phyloP scores from a whole-genome alignment of 2,888 invertebrate species.

The Chaetogeoica ovagalla region DNA sequence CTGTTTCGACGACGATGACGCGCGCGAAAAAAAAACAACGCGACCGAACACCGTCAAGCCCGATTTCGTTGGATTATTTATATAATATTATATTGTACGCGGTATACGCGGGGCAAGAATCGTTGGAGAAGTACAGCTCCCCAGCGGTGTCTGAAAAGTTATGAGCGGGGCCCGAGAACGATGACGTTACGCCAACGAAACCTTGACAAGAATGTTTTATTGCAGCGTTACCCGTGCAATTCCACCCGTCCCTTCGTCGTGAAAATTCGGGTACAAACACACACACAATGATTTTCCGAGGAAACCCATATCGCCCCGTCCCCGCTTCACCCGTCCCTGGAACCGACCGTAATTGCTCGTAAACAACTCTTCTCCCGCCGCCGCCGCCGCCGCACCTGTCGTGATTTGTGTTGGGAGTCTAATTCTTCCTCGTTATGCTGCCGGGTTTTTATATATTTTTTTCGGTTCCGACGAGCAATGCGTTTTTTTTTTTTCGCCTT shows the following conservation, averaged over 20 bases:
- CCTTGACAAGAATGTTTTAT: conserved; percentile 50
- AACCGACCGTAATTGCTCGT: conserved; percentile 34
- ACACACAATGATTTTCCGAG: conserved; percentile 11
- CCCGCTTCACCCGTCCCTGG: not conserved
- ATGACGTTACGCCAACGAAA: conserved; percentile 37
- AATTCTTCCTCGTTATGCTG: conserved; percentile 43
- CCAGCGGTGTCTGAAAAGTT: conserved; percentile 37
- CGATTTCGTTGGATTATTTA: not conserved
- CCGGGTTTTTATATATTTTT: conserved; percentile 28
- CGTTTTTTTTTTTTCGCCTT: conserved; percentile 5
- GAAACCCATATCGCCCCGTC: conserved; percentile 4
- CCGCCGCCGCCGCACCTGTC: conserved; percentile 5
- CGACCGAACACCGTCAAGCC: too few relatives aligned
- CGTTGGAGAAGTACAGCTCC: not conserved
- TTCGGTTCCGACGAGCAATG: not conserved
- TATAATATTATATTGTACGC: too few relatives aligned
- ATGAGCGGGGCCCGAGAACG: conserved; percentile 34
- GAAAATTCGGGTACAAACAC: not conserved
- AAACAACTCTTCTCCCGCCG: conserved; percentile 34
- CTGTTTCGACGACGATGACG: too few relatives aligned
- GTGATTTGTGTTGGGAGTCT: conserved; percentile 41
- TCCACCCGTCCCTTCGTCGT: not conserved
- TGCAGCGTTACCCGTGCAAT: not conserved
- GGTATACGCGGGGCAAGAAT: not conserved
- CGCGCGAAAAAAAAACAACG: not conserved